Evolutionary conservation across 2,113 vertebrate genomes (phyloP).

Genomic region (Podarcis raffonei): DNA sequence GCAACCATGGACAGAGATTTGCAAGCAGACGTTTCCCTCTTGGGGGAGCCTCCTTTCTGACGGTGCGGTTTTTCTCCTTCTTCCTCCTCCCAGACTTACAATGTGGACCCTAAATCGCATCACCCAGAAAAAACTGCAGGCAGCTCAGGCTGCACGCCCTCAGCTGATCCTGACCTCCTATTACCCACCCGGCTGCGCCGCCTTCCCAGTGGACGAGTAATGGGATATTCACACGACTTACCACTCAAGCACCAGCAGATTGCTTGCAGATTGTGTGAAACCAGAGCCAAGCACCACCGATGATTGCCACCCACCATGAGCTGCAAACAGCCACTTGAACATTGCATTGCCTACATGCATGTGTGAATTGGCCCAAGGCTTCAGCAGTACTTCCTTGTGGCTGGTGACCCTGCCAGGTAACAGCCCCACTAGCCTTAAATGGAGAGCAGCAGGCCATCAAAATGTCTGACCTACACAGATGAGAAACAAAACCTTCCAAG

Average conservation of each 20-base stretch:
- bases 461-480: background rate
- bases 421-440: background rate
- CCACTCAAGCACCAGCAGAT: background rate
- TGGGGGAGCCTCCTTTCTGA: background rate
- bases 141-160: background rate
- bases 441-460: background rate
- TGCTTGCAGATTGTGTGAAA: background rate
- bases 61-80: background rate
- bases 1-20: background rate
- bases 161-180: background rate
- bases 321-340: background rate
- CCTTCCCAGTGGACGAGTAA: background rate
- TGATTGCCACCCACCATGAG: background rate
- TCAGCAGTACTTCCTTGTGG: background rate
- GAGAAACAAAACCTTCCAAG: no score
- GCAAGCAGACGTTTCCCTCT: background rate
- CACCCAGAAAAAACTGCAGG: background rate
- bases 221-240: background rate
- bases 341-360: background rate
- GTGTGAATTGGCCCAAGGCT: background rate
- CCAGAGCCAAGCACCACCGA: background rate
- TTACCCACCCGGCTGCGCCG: background rate
- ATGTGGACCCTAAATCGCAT: background rate
- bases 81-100: background rate
- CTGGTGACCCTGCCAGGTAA: background rate